These are phyloP conservation scores for Hydractinia symbiolongicarpus DNA, from an alignment of 30 jellyfish, hydroid and myxozoan genomes.

Conservation along the genomic window DNA sequence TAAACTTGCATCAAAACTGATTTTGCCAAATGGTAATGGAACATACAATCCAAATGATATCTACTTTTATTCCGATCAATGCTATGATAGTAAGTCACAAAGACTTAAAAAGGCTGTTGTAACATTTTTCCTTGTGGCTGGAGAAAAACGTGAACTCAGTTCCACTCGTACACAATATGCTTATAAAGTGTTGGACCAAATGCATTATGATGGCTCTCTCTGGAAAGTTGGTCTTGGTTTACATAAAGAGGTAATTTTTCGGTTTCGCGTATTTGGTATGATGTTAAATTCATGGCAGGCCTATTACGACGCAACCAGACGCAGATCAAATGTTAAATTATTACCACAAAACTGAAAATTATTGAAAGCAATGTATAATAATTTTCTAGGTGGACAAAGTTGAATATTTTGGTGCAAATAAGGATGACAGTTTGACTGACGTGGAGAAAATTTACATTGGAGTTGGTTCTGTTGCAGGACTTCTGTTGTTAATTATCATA, in stretches of 20 bases:
- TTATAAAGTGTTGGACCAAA: slow-evolving; percentile 38
- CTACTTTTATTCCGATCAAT: neutral
- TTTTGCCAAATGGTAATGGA: neutral
- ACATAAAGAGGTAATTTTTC: slow-evolving; percentile 36
- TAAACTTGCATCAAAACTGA: slow-evolving; percentile 3
- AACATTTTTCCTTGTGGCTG: neutral
- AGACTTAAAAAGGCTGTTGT: slow-evolving; percentile 20
- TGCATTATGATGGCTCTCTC: slow-evolving; percentile 56
- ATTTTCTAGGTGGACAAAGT: too few species aligned
- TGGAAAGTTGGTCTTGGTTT: slow-evolving; percentile 62
- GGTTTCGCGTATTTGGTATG: neutral
- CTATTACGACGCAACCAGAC: too few species aligned
- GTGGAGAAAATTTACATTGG: slow-evolving; percentile 52
- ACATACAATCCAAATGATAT: neutral
- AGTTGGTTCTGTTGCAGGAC: slow-evolving; percentile 45
- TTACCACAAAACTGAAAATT: too few species aligned
- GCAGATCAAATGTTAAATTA: too few species aligned
- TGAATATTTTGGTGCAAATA: slow-evolving; percentile 3
- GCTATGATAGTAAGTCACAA: neutral
- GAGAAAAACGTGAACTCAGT: slow-evolving; percentile 7
- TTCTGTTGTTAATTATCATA: slow-evolving; percentile 46
- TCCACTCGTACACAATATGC: slow-evolving; percentile 39
- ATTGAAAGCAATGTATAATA: neutral
- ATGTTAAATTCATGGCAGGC: too few species aligned
- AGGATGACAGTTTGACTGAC: slow-evolving; percentile 41